These are phyloP conservation scores for Nyctibius bracteatus DNA, from an alignment of 2,113 vertebrate genomes.

Conservation along the genomic window DNA sequence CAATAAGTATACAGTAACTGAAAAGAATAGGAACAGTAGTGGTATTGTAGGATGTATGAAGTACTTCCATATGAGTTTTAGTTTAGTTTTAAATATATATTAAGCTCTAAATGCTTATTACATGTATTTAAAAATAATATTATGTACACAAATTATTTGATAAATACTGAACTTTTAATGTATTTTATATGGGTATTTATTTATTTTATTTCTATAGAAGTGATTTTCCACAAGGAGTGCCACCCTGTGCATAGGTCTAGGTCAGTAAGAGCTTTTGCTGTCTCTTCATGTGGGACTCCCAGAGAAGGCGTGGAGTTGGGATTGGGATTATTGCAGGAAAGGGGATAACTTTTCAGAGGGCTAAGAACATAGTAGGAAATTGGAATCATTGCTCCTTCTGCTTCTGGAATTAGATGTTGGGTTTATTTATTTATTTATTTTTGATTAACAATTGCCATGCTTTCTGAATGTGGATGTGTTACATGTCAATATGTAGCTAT, in stretches of 20 bases:
- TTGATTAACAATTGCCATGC: too few species aligned
- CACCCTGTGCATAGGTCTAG: neutral
- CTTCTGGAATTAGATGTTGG: neutral
- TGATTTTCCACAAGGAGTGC: neutral
- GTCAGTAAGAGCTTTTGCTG: neutral
- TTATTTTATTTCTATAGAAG: neutral
- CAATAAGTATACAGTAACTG: neutral
- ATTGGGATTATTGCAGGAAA: neutral
- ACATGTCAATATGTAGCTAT: neutral
- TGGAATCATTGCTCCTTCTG: neutral
- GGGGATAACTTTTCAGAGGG: neutral
- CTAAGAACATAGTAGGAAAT: neutral
- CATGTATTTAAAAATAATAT: neutral
- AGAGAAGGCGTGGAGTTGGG: neutral
- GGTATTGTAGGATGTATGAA: neutral
- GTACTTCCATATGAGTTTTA: neutral
- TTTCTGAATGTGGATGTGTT: neutral
- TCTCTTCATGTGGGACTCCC: neutral
- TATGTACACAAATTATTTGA: neutral
- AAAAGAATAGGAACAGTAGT: neutral
- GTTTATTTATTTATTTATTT: neutral
- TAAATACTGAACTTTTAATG: neutral
- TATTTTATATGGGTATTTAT: neutral
- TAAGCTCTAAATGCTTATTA: neutral
- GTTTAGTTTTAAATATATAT: neutral